Percentiles rank a stretch among this genome's conserved stretches.
Conservation (phyloP, 92 coral and sea anemone genomes). For the Bergia puertoricense region DNA sequence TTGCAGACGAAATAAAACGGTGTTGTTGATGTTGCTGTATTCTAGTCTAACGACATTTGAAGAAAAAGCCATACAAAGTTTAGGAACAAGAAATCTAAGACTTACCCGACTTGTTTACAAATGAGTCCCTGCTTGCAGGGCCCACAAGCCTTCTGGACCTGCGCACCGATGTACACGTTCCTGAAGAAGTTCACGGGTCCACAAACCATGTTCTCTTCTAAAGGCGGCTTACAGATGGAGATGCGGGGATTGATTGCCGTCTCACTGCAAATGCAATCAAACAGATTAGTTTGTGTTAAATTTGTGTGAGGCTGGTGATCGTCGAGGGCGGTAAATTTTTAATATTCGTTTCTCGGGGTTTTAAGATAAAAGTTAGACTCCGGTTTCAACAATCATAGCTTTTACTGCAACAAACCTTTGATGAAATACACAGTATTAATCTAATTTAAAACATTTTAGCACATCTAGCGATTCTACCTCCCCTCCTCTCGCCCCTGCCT, state of each 20-base stretch:
- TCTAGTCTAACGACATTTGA: too few relatives aligned
- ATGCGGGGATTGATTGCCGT: slow-evolving; percentile 98
- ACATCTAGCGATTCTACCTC: neutral
- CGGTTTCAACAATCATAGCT: neutral
- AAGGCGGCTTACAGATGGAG: slow-evolving; percentile 94
- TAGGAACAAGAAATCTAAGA: neutral
- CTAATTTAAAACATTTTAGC: too few relatives aligned
- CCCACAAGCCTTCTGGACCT: slow-evolving; percentile 96
- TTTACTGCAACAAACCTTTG: too few relatives aligned
- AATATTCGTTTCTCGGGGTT: too few relatives aligned
- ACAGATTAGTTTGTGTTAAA: neutral
- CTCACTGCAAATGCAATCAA: slow-evolving; percentile 58
- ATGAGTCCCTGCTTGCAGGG: slow-evolving; percentile 96
- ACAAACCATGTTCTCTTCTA: slow-evolving; percentile 95
- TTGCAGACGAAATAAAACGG: too few relatives aligned
- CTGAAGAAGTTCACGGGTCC: slow-evolving; percentile 98
- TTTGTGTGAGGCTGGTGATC: neutral
- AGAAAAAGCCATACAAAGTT: neutral
- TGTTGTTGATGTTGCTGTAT: too few relatives aligned
- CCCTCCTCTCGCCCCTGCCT: neutral
- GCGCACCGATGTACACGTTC: slow-evolving; percentile 98
- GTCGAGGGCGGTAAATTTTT: neutral
- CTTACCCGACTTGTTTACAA: slow-evolving; percentile 99
- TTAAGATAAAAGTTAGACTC: neutral
- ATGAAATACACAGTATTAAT: neutral